These are phyloP conservation scores for Muschampia plurimacula DNA, from an alignment of 2,888 invertebrate species.

Conservation along the genomic window DNA sequence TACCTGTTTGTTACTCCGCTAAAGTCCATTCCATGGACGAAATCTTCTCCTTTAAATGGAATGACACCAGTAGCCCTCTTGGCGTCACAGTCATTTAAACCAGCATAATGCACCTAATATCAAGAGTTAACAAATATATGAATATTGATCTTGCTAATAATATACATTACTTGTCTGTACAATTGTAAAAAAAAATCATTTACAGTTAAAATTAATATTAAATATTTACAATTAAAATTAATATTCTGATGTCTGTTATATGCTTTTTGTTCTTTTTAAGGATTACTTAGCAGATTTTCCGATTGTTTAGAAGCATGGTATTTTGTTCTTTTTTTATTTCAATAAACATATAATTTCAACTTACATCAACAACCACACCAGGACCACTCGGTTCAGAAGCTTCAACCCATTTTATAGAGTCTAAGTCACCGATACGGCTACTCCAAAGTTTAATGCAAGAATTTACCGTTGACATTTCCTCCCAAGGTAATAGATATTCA, in stretches of 20 bases:
- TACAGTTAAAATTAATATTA: not conserved
- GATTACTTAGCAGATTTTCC: no score
- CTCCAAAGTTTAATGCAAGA: slow-evolving; percentile 47
- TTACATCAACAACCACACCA: slow-evolving; percentile 60
- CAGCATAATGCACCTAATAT: slow-evolving; percentile 56
- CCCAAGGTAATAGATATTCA: slow-evolving; percentile 52
- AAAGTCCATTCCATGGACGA: slow-evolving; percentile 59
- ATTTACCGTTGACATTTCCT: slow-evolving; percentile 40
- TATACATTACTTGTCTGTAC: not conserved
- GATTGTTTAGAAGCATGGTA: no score
- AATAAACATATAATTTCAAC: not conserved
- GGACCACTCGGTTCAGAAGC: slow-evolving; percentile 40
- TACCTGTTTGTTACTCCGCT: slow-evolving; percentile 59
- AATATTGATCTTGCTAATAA: not conserved
- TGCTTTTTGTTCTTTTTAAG: no score
- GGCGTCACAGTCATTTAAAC: slow-evolving; percentile 51
- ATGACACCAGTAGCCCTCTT: slow-evolving; percentile 50
- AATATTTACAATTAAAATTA: no score
- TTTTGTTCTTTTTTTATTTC: not conserved
- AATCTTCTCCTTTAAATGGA: slow-evolving; percentile 33
- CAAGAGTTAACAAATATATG: not conserved
- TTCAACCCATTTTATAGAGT: slow-evolving; percentile 61
- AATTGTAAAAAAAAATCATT: not conserved
- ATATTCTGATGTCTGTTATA: no score
- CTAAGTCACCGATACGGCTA: slow-evolving; percentile 52